Percentiles rank a stretch among this genome's conserved stretches.
These are phyloP conservation scores for Tychaedon coryphoeus DNA, from an alignment of 2,113 vertebrate genomes.

Conservation along the genomic window DNA sequence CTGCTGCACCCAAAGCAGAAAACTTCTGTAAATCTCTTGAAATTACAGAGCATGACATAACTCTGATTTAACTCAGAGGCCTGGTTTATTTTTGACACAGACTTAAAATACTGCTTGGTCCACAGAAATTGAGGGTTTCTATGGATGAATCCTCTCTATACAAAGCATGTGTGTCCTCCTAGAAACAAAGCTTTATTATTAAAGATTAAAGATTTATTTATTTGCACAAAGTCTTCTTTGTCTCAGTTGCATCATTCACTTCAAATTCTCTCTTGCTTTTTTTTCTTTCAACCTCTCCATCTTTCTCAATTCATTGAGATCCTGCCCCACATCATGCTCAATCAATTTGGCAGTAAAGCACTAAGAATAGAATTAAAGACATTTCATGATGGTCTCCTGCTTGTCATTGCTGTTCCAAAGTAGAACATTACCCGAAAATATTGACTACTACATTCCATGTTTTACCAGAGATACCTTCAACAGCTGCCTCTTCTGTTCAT, in stretches of 20 bases:
- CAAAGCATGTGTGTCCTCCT: accelerated
- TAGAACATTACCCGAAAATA: not conserved
- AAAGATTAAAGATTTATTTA: not conserved
- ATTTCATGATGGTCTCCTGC: not conserved
- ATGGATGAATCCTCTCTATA: not conserved
- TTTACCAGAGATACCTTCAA: not conserved
- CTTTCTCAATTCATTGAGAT: not conserved
- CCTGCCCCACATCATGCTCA: not conserved
- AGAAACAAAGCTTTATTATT: not conserved
- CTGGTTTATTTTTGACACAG: not conserved
- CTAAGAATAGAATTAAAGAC: not conserved
- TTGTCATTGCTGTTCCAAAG: not conserved
- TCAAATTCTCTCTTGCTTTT: not conserved
- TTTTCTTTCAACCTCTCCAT: not conserved
- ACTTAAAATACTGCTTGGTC: not conserved
- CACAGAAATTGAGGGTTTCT: not conserved
- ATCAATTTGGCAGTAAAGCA: not conserved
- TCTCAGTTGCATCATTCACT: not conserved
- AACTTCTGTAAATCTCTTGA: not conserved
- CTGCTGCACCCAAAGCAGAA: not conserved
- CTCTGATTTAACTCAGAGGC: not conserved
- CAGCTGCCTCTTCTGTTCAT: not conserved
- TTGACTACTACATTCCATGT: not conserved
- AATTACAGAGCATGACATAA: not conserved
- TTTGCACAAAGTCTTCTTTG: not conserved